Conservation (phyloP, 2,888 invertebrate species). For the Pseudococcus longispinus region DNA sequence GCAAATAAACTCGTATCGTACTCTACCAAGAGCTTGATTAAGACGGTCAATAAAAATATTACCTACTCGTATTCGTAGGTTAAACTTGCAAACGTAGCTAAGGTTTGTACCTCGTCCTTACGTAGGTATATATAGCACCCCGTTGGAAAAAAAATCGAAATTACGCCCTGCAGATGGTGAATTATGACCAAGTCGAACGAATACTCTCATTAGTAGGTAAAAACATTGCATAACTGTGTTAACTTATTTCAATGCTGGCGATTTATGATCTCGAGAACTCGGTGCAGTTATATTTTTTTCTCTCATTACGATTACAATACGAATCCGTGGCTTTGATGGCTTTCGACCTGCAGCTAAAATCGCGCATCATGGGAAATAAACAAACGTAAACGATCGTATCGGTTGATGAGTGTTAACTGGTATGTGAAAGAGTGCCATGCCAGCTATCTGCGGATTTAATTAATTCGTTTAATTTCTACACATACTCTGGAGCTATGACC, state of each 20-base stretch:
- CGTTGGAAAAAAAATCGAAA: not conserved
- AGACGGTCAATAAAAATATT: constrained; percentile 26
- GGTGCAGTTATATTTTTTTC: not conserved
- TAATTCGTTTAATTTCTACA: not conserved
- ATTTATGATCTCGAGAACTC: constrained; percentile 14
- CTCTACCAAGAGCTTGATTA: not conserved
- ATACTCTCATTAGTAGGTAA: constrained; percentile 18
- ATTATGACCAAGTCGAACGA: constrained; percentile 9
- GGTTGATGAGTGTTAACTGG: constrained; percentile 8
- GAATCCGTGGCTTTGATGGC: not conserved
- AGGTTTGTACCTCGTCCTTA: not conserved
- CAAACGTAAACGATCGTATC: not conserved
- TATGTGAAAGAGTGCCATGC: not conserved
- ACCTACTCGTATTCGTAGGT: not conserved
- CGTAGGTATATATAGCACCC: not conserved
- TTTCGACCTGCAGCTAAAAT: not conserved
- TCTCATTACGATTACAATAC: constrained; percentile 20
- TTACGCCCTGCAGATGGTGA: constrained; percentile 38
- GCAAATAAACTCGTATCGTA: constrained; percentile 22
- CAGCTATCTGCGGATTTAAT: not conserved
- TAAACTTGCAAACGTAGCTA: constrained; percentile 14
- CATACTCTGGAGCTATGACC: too few species aligned
- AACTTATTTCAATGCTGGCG: constrained; percentile 11
- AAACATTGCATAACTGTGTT: constrained; percentile 24
- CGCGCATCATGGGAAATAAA: constrained; percentile 22